phyloP scores from a whole-genome alignment of 2,113 vertebrate genomes.

The Aptenodytes patagonicus region DNA sequence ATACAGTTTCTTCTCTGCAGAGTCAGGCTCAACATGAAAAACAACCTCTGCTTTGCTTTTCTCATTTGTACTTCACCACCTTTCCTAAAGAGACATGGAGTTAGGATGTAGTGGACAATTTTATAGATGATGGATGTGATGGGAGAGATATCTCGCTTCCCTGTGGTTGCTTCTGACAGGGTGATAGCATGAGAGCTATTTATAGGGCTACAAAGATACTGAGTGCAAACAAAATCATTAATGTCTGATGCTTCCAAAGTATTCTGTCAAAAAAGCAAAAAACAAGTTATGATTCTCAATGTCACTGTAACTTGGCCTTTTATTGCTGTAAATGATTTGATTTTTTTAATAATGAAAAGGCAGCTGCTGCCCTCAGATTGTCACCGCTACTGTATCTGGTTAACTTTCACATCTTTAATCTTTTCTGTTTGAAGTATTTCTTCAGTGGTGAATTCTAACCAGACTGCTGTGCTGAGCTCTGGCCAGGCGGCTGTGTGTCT shows the following conservation, averaged over 20 bases:
- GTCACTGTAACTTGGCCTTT: background rate
- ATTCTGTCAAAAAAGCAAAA: background rate
- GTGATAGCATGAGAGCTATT: background rate
- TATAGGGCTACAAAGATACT: background rate
- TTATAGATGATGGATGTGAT: background rate
- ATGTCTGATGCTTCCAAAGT: background rate
- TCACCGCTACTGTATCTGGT: background rate
- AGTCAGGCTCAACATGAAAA: background rate
- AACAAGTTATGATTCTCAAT: background rate
- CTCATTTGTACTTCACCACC: background rate
- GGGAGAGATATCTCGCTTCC: background rate
- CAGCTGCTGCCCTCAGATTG: background rate
- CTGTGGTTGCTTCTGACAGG: background rate
- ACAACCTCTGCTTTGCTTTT: background rate
- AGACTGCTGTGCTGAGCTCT: background rate
- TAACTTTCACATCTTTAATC: background rate
- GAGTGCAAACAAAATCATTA: background rate
- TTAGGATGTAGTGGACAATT: background rate
- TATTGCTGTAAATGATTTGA: background rate
- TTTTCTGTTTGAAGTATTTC: background rate
- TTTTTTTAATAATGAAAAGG: background rate
- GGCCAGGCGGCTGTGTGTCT: background rate
- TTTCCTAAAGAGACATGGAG: background rate
- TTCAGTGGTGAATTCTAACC: background rate
- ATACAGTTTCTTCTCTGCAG: background rate